phyloP scores from a whole-genome alignment of 1,140 invertebrate genomes.

The Dinoponera quadriceps region DNA sequence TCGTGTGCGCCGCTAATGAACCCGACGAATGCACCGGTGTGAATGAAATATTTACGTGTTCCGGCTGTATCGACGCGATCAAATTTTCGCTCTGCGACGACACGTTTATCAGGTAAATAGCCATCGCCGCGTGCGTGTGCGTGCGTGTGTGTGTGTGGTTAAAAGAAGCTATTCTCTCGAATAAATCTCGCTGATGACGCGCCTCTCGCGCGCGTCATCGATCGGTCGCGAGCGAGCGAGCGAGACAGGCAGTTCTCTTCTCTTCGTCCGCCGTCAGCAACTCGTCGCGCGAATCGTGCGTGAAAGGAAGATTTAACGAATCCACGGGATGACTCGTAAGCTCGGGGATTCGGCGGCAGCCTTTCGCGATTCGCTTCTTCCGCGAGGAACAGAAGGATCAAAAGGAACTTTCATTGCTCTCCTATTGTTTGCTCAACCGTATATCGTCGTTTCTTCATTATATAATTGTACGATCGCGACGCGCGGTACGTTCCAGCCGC shows the following conservation, averaged over 20 bases:
- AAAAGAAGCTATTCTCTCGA: constrained; percentile 23
- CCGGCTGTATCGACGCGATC: constrained; percentile 15
- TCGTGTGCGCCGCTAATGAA: constrained; percentile 16
- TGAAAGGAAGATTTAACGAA: constrained; percentile 31
- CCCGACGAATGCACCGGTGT: background rate
- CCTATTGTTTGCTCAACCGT: constrained; percentile 75
- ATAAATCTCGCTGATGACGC: constrained; percentile 50
- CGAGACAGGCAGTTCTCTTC: constrained; percentile 9
- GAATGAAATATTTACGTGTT: constrained; percentile 22
- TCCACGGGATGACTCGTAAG: background rate
- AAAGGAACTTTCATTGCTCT: constrained; percentile 67
- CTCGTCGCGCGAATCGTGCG: constrained; percentile 35
- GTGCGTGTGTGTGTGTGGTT: too few relatives aligned
- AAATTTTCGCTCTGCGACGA: constrained; percentile 40
- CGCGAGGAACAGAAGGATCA: constrained; percentile 32
- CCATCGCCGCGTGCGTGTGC: background rate
- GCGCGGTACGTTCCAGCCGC: constrained; percentile 26
- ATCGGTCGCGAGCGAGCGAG: constrained; percentile 46
- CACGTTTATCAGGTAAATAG: constrained; percentile 49
- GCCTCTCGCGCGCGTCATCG: constrained; percentile 32
- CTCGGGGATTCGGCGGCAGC: constrained; percentile 42
- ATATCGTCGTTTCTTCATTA: constrained; percentile 34
- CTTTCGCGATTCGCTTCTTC: constrained; percentile 47
- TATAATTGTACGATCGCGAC: constrained; percentile 36
- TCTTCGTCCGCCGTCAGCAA: constrained; percentile 37